These are phyloP conservation scores for Cryptotis parvus DNA, from an alignment of 2,113 vertebrate species.

Conservation along the genomic window DNA sequence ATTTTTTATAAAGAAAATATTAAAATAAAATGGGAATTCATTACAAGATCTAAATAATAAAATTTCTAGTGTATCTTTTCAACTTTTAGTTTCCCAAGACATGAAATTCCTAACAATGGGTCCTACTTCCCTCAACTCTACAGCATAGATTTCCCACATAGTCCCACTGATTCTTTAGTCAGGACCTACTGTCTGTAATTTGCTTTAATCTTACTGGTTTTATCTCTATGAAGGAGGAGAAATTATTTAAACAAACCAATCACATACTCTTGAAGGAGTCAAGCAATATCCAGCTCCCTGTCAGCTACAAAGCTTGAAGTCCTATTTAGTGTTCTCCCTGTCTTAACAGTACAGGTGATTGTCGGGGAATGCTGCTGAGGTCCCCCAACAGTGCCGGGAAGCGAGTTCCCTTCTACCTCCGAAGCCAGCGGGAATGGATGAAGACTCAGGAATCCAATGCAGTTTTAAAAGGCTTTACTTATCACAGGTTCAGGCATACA, in stretches of 20 bases:
- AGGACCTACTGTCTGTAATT: not conserved
- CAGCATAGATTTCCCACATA: not conserved
- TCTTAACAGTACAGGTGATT: accelerated
- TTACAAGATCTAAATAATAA: not conserved
- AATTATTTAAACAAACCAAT: not conserved
- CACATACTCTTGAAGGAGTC: not conserved
- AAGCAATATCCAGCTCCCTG: no score
- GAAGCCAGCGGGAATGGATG: no score
- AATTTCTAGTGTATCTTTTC: not conserved
- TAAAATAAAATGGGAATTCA: no score
- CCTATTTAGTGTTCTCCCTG: accelerated
- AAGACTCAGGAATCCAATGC: no score
- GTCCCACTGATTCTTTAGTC: no score
- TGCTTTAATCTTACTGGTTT: not conserved
- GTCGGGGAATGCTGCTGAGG: no score
- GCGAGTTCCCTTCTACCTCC: no score
- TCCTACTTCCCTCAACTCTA: not conserved
- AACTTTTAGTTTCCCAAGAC: not conserved
- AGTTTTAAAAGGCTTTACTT: no score
- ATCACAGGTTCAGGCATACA: no score
- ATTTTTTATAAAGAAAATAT: no score
- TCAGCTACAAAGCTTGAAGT: not conserved
- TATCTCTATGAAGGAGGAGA: not conserved
- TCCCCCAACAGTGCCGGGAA: no score
- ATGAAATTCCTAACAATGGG: accelerated